Evolutionary conservation across 1,140 invertebrate species (phyloP), one percentile per base, ranked within the genome.

Genomic region (Drosophila setifemur): DNA sequence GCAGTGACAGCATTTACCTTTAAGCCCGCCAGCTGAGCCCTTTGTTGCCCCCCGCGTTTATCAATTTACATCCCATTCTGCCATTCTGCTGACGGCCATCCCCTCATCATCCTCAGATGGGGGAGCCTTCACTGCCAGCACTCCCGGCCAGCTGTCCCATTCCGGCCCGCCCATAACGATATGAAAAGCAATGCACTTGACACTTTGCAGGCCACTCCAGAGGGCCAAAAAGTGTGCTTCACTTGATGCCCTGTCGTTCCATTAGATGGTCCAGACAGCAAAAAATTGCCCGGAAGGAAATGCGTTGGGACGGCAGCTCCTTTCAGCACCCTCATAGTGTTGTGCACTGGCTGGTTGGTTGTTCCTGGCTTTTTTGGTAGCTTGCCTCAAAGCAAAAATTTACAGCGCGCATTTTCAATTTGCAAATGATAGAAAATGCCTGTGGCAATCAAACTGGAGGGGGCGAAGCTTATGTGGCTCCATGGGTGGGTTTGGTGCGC

Each of bases 391-490:
- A 71, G 66, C 69, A 48, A 73, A 64, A 75, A 75, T 75, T 67
- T 73, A 60, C 61, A 49, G 55, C 37, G 52, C 47, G 57, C 47
- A 76, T 76, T 86, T 44, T 86, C 75, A 86, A 87, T 81, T 81
- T 81, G 74, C 75, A 86, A 86, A 86, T 86, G 75, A 81, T 66
- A 43, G 48, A 66, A 86, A 86, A 86, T 81, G 81, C 81, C 76
- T 76, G 75, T 44, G 82, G 81, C 81, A 69, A 49, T 53, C 14
- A 37, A 31, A 7, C 31, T 28, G 18, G 21, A 33, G 9, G 29
- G 42, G 35, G 33, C 18, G 7, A 14, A 43, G 35, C 52, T 42
- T 40, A 23, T 35, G 26, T 23, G 50, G 29, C 29, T 16, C 43
- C 29, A 26, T 47, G 49, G 25, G 31, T 25, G 42, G n/a, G n/a